Percentiles rank a stretch among this genome's conserved stretches.
These are phyloP conservation scores for Aphidius ervi DNA, from an alignment of 1,140 invertebrate species.

Conservation along the genomic window DNA sequence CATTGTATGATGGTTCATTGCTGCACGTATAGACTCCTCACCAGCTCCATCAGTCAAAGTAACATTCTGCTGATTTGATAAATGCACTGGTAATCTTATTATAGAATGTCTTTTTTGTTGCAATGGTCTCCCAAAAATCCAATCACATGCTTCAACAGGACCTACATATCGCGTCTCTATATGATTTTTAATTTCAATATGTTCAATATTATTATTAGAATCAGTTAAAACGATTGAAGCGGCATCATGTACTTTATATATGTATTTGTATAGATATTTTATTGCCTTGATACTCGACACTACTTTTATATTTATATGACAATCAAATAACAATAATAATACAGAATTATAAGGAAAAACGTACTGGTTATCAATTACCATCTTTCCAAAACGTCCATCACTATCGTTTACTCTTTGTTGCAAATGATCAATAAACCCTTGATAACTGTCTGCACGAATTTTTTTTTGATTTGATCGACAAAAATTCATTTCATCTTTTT, in stretches of 20 bases:
- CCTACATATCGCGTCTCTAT: slow-evolving; percentile 21
- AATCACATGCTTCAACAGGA: slow-evolving; percentile 19
- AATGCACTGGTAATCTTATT: slow-evolving; percentile 18
- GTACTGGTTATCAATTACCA: slow-evolving; percentile 29
- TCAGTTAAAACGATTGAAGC: slow-evolving; percentile 3
- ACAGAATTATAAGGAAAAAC: slow-evolving; percentile 28
- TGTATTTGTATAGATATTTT: slow-evolving; percentile 9
- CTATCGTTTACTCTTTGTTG: neutral
- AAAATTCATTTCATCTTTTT: slow-evolving; percentile 10
- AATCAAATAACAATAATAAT: slow-evolving; percentile 1
- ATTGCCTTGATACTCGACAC: slow-evolving; percentile 4
- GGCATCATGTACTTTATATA: slow-evolving; percentile 15
- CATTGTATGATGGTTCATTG: slow-evolving; percentile 9
- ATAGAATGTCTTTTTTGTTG: slow-evolving; percentile 21
- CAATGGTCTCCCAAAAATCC: slow-evolving; percentile 19
- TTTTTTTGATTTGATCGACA: slow-evolving; percentile 2
- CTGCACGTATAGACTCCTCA: slow-evolving; percentile 13
- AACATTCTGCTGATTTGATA: slow-evolving; percentile 16
- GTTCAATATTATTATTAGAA: neutral
- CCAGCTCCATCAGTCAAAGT: slow-evolving; percentile 9
- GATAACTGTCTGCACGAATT: slow-evolving; percentile 11
- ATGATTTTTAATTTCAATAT: slow-evolving; percentile 21
- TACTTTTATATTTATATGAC: slow-evolving; percentile 10
- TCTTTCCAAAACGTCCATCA: neutral
- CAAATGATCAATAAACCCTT: slow-evolving; percentile 7